Percentiles rank a stretch among this genome's conserved stretches.
phyloP scores from a whole-genome alignment of 2,113 vertebrate species.

The Zosterops japonicus region DNA sequence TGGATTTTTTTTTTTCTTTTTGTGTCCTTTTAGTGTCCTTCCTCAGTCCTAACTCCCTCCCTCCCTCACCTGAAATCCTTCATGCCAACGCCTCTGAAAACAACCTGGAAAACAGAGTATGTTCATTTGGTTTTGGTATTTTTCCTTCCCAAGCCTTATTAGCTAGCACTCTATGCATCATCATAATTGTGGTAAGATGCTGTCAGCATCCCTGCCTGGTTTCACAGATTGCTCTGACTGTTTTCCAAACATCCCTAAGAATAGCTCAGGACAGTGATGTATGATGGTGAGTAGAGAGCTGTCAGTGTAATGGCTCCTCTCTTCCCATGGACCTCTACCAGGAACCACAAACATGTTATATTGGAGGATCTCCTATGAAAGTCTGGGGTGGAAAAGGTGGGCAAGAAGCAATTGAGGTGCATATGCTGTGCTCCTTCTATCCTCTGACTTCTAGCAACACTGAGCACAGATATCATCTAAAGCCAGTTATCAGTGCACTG shows the following conservation, averaged over 20 bases:
- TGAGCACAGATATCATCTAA: neutral
- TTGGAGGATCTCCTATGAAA: neutral
- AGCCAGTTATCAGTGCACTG: neutral
- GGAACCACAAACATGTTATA: neutral
- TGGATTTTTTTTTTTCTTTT: neutral
- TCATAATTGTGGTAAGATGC: slow-evolving; percentile 42
- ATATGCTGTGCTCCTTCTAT: neutral
- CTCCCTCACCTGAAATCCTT: neutral
- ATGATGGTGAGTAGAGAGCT: neutral
- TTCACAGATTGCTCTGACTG: slow-evolving; percentile 47
- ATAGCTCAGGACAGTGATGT: slow-evolving; percentile 43
- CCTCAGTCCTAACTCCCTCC: neutral
- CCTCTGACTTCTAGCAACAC: neutral
- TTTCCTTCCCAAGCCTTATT: neutral
- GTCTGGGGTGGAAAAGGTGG: neutral
- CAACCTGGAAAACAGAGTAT: neutral
- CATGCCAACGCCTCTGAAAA: neutral
- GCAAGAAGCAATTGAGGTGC: neutral
- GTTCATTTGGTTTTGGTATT: neutral
- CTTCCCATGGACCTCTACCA: neutral
- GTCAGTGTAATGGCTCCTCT: neutral
- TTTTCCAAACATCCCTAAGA: slow-evolving; percentile 57
- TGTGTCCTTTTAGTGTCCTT: neutral
- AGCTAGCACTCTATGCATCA: slow-evolving; percentile 5
- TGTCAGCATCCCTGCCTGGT: slow-evolving; percentile 41